A percentile compares a stretch with the other conserved stretches of the same genome.
phyloP scores from a whole-genome alignment of 2,113 vertebrate genomes.

The Heterotis niloticus region DNA sequence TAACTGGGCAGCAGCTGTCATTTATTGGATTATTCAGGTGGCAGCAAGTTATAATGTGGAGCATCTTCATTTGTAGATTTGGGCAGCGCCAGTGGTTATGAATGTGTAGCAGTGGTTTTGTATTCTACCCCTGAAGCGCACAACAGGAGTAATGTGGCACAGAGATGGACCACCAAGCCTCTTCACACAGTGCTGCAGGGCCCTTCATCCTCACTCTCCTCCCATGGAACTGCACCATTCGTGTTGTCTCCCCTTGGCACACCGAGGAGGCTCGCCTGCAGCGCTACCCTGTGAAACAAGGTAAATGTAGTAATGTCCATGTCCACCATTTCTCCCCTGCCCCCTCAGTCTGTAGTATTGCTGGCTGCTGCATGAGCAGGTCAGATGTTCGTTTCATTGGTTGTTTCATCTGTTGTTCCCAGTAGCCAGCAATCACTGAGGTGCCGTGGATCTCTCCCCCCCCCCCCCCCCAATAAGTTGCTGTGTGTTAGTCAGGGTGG shows the following conservation, averaged over 20 bases:
- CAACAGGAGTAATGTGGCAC: background rate
- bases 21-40: background rate
- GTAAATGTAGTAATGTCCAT: background rate
- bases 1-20: constrained; percentile 41
- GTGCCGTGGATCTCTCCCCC: too few species aligned
- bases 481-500: too few species aligned
- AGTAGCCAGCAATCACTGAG: too few species aligned
- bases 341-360: background rate
- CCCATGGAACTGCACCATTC: constrained; percentile 50
- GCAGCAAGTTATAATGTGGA: background rate
- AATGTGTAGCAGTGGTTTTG: background rate
- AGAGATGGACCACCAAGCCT: background rate
- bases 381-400: too few species aligned
- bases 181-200: constrained; percentile 69
- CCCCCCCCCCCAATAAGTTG: too few species aligned
- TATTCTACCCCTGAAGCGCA: background rate
- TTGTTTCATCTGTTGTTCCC: too few species aligned
- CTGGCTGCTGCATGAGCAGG: too few species aligned
- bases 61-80: background rate
- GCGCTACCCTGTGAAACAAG: constrained; percentile 38
- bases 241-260: constrained; percentile 21
- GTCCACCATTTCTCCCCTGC: background rate
- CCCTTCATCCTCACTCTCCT: constrained; percentile 67
- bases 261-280: constrained; percentile 22
- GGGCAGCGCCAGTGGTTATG: background rate